Evolutionary conservation across 2,888 invertebrate species (phyloP).

Genomic region (Galeruca laticollis): DNA sequence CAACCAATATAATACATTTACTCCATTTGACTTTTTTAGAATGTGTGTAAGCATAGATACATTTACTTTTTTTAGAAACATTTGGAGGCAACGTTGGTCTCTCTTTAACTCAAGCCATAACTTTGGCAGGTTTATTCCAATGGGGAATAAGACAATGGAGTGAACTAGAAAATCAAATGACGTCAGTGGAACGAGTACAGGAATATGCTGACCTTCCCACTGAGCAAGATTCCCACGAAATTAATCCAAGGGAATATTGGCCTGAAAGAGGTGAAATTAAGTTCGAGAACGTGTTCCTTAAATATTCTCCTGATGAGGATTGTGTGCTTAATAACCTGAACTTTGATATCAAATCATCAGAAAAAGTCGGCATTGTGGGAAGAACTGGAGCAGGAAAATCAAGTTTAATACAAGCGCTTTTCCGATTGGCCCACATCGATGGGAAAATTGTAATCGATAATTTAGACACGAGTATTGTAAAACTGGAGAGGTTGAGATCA

Average conservation of each 20-base stretch:
- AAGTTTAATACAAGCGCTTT: slow-evolving; percentile 80
- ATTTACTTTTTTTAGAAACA: slow-evolving; percentile 21
- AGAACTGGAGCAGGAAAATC: slow-evolving; percentile 87
- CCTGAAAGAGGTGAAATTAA: slow-evolving; percentile 76
- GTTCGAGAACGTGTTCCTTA: slow-evolving; percentile 76
- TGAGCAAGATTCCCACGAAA: slow-evolving; percentile 63
- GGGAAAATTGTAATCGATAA: slow-evolving; percentile 87
- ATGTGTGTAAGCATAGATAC: slow-evolving; percentile 16
- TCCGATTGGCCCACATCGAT: slow-evolving; percentile 81
- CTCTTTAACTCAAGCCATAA: slow-evolving; percentile 58
- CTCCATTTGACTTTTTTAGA: too few relatives aligned
- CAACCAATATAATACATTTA: too few relatives aligned
- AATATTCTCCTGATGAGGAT: slow-evolving; percentile 78
- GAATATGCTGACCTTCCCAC: slow-evolving; percentile 81
- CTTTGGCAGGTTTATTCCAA: slow-evolving; percentile 73
- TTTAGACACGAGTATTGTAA: slow-evolving; percentile 76
- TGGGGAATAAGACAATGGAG: slow-evolving; percentile 82
- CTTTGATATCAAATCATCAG: slow-evolving; percentile 74
- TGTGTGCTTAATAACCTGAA: slow-evolving; percentile 67
- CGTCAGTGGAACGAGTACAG: slow-evolving; percentile 89
- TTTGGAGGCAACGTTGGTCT: slow-evolving; percentile 36
- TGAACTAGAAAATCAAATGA: slow-evolving; percentile 80
- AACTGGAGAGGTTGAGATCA: slow-evolving; percentile 79
- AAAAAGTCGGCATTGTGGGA: slow-evolving; percentile 83
- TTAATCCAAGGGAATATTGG: slow-evolving; percentile 68